Evolutionary conservation across 2,797 vertebrate genomes (phyloP).

Genomic region (Malacoctenus gilli): DNA sequence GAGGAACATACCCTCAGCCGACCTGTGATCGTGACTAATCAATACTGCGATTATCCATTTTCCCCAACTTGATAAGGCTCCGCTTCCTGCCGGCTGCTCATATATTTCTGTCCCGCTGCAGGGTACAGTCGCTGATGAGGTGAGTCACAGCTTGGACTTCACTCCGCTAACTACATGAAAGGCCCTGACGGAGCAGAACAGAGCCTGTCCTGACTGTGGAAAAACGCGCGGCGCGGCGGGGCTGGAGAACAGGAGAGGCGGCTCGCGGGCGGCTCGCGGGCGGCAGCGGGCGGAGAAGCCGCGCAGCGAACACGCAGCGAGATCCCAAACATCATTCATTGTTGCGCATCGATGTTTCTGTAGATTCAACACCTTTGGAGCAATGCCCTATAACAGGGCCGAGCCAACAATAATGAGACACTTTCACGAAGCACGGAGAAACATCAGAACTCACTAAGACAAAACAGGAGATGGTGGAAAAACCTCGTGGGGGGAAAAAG

Average conservation of each 20-base stretch:
- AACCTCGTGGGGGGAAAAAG: background rate
- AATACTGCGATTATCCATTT: conserved; percentile 60
- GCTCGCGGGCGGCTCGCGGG: conserved; percentile 17
- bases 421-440: conserved; percentile 7
- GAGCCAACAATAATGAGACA: background rate
- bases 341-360: conserved; percentile 5
- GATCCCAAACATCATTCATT: conserved; percentile 14
- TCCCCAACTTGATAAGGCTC: conserved; percentile 58
- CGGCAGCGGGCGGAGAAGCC: conserved; percentile 15
- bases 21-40: conserved; percentile 56
- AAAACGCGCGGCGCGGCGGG: conserved; percentile 14
- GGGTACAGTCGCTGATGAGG: conserved; percentile 54
- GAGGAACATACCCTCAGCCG: conserved; percentile 39
- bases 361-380: background rate
- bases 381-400: background rate
- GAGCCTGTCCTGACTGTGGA: conserved; percentile 36
- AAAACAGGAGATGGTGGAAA: conserved; percentile 1
- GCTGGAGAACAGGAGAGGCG: conserved; percentile 2
- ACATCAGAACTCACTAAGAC: conserved; percentile 2
- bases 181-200: conserved; percentile 45
- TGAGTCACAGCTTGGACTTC: conserved; percentile 59
- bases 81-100: conserved; percentile 51
- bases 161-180: conserved; percentile 57
- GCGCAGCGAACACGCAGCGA: conserved; percentile 2
- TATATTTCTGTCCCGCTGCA: conserved; percentile 53